phyloP scores from a whole-genome alignment of 2,113 vertebrate species.

The Sphaerodactylus townsendi region DNA sequence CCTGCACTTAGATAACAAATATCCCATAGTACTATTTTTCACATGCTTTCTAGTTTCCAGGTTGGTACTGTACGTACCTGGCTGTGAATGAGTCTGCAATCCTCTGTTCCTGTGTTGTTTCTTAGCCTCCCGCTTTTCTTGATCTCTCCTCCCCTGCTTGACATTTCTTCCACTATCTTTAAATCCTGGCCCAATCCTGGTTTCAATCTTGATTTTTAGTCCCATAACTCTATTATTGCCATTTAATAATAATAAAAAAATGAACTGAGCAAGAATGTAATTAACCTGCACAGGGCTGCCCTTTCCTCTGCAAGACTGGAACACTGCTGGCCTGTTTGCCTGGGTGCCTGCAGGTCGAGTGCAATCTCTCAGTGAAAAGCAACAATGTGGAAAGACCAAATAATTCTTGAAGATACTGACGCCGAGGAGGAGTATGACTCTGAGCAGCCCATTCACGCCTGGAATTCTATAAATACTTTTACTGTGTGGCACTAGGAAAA shows the following conservation, averaged over 20 bases:
- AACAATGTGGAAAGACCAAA: conserved; percentile 74
- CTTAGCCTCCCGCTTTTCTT: not conserved
- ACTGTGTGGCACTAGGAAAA: conserved; percentile 83
- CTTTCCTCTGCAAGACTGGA: conserved; percentile 52
- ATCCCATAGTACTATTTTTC: not conserved
- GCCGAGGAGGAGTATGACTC: conserved; percentile 69
- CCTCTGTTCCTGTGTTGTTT: not conserved
- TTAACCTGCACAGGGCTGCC: conserved; percentile 64
- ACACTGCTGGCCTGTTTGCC: conserved; percentile 69
- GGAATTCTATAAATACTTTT: conserved; percentile 83
- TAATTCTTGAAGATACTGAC: conserved; percentile 74
- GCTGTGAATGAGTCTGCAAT: not conserved
- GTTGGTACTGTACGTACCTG: not conserved
- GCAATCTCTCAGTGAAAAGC: conserved; percentile 67
- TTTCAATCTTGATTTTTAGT: not conserved
- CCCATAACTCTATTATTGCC: conserved; percentile 24
- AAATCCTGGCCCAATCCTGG: not conserved
- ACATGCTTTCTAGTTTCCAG: not conserved
- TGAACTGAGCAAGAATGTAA: conserved; percentile 12
- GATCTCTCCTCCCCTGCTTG: too few species aligned
- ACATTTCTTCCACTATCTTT: not conserved
- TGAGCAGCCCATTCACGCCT: conserved; percentile 69
- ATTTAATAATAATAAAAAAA: conserved; percentile 30
- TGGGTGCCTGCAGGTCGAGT: conserved; percentile 63
- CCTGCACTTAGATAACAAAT: not conserved